These are phyloP conservation scores for Eulemur macaco DNA, from an alignment of 2,113 vertebrate species.

Conservation along the genomic window DNA sequence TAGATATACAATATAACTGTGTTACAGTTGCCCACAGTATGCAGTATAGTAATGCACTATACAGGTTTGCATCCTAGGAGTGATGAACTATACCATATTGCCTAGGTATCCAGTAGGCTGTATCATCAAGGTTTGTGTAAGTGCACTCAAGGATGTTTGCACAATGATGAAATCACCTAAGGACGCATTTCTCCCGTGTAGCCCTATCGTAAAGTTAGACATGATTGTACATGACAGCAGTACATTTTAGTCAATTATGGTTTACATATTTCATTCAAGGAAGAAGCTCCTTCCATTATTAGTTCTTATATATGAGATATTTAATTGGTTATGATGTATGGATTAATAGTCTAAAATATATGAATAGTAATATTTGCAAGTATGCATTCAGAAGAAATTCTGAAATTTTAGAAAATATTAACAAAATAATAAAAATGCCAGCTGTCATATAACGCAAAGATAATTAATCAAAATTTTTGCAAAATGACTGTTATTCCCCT, in stretches of 20 bases:
- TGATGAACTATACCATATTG: not conserved
- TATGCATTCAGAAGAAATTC: not conserved
- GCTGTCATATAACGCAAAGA: fast-evolving
- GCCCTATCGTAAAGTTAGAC: not conserved
- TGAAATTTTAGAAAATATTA: not conserved
- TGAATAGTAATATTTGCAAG: not conserved
- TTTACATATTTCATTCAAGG: not conserved
- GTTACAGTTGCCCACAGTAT: not conserved
- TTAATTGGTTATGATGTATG: not conserved
- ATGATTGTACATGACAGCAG: not conserved
- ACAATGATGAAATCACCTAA: not conserved
- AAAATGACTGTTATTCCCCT: not conserved
- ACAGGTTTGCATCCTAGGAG: not conserved
- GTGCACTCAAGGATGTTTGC: not conserved
- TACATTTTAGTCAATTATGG: not conserved
- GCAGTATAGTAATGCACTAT: not conserved
- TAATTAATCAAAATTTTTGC: not conserved
- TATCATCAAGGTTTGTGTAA: not conserved
- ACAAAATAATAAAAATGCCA: not conserved
- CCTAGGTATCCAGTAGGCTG: not conserved
- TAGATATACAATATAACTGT: not conserved
- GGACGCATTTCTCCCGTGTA: not conserved
- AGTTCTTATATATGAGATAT: not conserved
- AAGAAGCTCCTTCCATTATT: not conserved
- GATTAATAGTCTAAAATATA: not conserved